Conservation (phyloP, 2,113 vertebrate species). For the Peromyscus maniculatus region DNA sequence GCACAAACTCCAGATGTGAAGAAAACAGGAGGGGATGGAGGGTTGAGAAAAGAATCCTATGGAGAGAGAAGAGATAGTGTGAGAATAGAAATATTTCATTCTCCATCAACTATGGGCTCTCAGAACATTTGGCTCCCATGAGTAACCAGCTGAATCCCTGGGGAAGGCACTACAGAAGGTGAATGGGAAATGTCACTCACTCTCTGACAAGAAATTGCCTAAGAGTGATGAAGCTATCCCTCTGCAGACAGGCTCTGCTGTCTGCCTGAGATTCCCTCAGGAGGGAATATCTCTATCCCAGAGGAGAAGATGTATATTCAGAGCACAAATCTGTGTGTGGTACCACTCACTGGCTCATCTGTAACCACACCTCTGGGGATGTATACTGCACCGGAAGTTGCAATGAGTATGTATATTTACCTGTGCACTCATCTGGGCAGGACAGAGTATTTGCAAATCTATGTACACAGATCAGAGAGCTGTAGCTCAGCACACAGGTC, state of each 20-base stretch:
- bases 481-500: background rate
- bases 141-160: background rate
- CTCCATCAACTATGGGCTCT: background rate
- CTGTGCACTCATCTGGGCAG: fast-evolving
- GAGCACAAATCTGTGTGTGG: background rate
- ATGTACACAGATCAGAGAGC: background rate
- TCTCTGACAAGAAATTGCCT: background rate
- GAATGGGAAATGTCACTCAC: conserved; percentile 50
- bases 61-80: background rate
- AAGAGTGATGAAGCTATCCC: background rate
- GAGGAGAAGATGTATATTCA: background rate
- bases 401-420: fast-evolving
- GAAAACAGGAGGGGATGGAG: background rate
- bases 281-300: background rate
- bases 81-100: background rate
- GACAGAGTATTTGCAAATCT: background rate
- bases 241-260: background rate
- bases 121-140: background rate
- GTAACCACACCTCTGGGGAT: background rate
- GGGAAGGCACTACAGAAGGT: background rate
- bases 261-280: background rate
- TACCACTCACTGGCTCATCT: background rate
- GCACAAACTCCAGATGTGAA: background rate
- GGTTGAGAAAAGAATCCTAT: background rate
- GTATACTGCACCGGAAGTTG: background rate